A percentile compares a stretch with the other conserved stretches of the same genome.
Evolutionary conservation across 2,113 vertebrate genomes (phyloP).

Genomic region (Oreochromis spilurus): DNA sequence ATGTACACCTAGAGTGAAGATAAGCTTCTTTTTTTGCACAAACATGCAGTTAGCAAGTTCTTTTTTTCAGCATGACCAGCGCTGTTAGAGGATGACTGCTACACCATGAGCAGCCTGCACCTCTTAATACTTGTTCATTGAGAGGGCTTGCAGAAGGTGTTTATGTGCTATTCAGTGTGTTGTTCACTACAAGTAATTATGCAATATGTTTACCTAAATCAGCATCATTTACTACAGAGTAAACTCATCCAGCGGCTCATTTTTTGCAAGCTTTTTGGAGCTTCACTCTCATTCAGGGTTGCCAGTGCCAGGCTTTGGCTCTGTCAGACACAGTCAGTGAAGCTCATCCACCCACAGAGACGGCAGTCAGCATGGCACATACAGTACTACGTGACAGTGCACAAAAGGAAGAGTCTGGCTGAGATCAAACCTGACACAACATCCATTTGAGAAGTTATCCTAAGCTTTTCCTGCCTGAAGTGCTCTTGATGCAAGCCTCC

Average conservation of each 20-base stretch:
- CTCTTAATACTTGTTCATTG: not conserved
- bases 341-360: conserved; percentile 47
- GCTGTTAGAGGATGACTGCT: not conserved
- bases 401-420: conserved; percentile 1
- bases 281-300: conserved; percentile 36
- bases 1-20: not conserved
- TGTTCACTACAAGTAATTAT: conserved; percentile 27
- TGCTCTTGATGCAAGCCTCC: not conserved
- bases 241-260: not conserved
- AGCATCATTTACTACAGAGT: not conserved
- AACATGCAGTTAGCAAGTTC: not conserved
- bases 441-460: conserved; percentile 30
- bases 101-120: not conserved
- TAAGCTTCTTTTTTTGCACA: not conserved
- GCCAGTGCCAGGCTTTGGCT: not conserved
- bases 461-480: conserved; percentile 2
- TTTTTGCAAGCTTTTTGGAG: conserved; percentile 1
- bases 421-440: conserved; percentile 12
- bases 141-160: not conserved
- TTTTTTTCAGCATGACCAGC: not conserved
- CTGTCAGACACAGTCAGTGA: conserved; percentile 36
- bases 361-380: conserved; percentile 27
- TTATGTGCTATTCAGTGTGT: not conserved
- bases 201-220: conserved; percentile 48
- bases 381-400: conserved; percentile 17